These are phyloP conservation scores for Oscheius sp. DNA, from an alignment of 2,888 invertebrate genomes.

Conservation along the genomic window DNA sequence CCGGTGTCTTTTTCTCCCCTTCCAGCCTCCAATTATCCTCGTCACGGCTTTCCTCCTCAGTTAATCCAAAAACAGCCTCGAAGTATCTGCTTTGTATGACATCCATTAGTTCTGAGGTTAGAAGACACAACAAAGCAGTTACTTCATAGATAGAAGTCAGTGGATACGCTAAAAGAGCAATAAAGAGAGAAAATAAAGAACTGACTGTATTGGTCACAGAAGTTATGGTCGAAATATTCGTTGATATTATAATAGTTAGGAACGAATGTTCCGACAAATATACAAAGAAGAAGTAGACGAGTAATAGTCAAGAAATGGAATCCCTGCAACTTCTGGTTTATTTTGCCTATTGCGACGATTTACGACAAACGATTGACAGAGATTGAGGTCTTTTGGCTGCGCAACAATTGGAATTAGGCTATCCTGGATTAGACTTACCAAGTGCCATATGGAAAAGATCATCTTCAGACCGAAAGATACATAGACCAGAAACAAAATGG, in stretches of 20 bases:
- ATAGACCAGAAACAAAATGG: background rate
- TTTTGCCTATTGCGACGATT: too few species aligned
- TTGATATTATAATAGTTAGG: background rate
- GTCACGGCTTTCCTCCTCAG: background rate
- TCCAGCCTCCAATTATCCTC: background rate
- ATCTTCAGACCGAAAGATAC: conserved; percentile 4
- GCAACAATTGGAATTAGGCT: background rate
- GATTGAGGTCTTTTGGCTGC: background rate
- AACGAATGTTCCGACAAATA: background rate
- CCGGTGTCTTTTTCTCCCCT: background rate
- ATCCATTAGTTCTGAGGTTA: conserved; percentile 4
- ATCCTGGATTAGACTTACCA: conserved; percentile 3
- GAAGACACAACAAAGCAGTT: background rate
- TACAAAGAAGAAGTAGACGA: background rate
- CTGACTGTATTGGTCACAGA: conserved; percentile 12
- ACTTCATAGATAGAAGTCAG: background rate
- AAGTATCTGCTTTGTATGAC: background rate
- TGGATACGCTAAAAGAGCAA: background rate
- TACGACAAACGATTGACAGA: background rate
- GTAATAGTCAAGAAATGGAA: background rate
- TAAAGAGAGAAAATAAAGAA: too few species aligned
- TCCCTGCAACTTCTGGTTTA: conserved; percentile 16
- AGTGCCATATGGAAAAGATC: conserved; percentile 11
- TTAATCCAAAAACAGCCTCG: background rate
- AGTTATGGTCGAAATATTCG: background rate